Evolutionary conservation across 2,113 vertebrate genomes (phyloP).

Genomic region (Synchiropus splendidus): DNA sequence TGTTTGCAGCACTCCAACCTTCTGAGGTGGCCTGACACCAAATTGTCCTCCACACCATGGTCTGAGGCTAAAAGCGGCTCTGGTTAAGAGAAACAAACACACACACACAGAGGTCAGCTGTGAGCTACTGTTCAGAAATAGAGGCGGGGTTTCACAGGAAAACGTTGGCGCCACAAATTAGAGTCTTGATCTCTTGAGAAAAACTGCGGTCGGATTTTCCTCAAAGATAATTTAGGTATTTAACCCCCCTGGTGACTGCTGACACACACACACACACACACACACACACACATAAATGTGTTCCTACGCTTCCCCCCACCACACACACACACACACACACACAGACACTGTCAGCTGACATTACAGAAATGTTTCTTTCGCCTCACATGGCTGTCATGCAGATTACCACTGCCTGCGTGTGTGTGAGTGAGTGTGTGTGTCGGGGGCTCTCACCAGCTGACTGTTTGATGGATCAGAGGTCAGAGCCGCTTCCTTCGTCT

Average conservation of each 20-base stretch:
- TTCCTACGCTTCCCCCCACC: conserved; percentile 8
- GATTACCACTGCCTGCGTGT: neutral
- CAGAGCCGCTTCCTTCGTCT: neutral
- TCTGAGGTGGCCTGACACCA: too few relatives aligned
- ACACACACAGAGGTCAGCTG: conserved; percentile 1
- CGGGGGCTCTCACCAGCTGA: neutral
- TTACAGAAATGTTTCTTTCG: neutral
- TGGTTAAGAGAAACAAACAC: neutral
- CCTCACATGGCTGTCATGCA: too few relatives aligned
- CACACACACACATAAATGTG: conserved; percentile 2
- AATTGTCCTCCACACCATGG: too few relatives aligned
- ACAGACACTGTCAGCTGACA: conserved; percentile 2
- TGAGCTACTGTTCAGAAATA: neutral
- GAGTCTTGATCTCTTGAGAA: conserved; percentile 5
- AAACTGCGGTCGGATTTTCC: conserved; percentile 9
- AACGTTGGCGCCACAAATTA: conserved; percentile 19
- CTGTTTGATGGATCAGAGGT: conserved; percentile 1
- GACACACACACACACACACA: conserved; percentile 11
- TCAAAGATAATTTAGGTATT: conserved; percentile 20
- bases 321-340: conserved; percentile 7
- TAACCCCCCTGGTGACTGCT: conserved; percentile 1
- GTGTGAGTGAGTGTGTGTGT: conserved; percentile 7
- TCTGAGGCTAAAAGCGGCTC: too few relatives aligned
- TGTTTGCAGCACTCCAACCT: too few relatives aligned
- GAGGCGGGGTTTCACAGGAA: neutral